A percentile compares a stretch with the other conserved stretches of the same genome.
Conservation (phyloP, 1,140 invertebrate species). For the Kradibia gibbosae region DNA sequence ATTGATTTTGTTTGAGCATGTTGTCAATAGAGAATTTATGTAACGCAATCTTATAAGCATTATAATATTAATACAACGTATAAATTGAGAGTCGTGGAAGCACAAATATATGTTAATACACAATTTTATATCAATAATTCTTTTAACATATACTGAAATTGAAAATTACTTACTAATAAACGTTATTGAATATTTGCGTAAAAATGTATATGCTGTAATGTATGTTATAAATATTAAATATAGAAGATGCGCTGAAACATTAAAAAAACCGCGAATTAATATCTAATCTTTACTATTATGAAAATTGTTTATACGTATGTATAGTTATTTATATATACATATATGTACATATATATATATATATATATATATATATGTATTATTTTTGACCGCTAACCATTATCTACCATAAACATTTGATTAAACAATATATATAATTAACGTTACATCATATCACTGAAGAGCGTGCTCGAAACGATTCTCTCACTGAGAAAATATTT, state of each 20-base stretch:
- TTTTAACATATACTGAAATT: neutral
- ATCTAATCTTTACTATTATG: conserved; percentile 18
- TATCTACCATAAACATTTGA: conserved; percentile 23
- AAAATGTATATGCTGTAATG: neutral
- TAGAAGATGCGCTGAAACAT: conserved; percentile 18
- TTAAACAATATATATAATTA: conserved; percentile 28
- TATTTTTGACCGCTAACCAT: conserved; percentile 37
- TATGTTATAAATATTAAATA: neutral
- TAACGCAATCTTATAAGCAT: no score
- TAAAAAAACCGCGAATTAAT: conserved; percentile 32
- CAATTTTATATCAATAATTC: neutral
- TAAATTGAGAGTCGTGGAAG: conserved; percentile 21
- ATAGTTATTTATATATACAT: neutral
- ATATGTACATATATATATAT: neutral
- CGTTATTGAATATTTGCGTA: neutral
- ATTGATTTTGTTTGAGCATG: neutral
- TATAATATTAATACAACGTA: neutral
- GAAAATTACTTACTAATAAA: conserved; percentile 14
- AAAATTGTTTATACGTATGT: neutral
- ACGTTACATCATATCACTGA: conserved; percentile 7
- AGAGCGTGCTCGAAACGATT: conserved; percentile 21
- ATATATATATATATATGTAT: conserved; percentile 52
- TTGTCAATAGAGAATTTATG: neutral
- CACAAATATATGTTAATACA: neutral
- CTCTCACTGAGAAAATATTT: neutral